Percentiles rank a stretch among this genome's conserved stretches.
These are phyloP conservation scores for Montipora foliosa DNA, from an alignment of 64 coral and sea anemone genomes.

Conservation along the genomic window DNA sequence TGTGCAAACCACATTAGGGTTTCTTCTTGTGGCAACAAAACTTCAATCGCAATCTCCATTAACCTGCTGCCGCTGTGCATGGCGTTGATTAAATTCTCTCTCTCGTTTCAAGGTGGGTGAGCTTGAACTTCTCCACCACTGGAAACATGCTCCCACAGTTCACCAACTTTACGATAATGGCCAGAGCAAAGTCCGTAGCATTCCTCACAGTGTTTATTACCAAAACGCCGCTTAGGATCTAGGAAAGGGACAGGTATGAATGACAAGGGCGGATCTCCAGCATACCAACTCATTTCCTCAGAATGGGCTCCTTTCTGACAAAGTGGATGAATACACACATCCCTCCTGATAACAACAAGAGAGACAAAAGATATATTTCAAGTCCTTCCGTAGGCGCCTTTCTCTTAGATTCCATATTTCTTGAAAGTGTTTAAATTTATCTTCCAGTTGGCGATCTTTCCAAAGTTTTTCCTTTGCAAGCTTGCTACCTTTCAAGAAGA, in stretches of 20 bases:
- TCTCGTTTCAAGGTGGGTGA: no score
- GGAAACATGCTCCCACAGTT: slow-evolving; percentile 18
- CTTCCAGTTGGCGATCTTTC: not conserved
- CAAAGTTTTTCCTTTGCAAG: slow-evolving; percentile 33
- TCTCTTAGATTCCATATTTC: slow-evolving; percentile 42
- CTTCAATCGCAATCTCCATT: no score
- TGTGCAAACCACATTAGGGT: no score
- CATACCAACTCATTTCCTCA: slow-evolving; percentile 36
- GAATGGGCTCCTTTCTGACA: slow-evolving; percentile 33
- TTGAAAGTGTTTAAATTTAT: not conserved
- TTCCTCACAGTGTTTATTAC: slow-evolving; percentile 26
- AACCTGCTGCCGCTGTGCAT: no score
- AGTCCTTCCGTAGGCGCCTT: slow-evolving; percentile 24
- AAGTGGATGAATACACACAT: slow-evolving; percentile 46
- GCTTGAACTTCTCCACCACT: not conserved
- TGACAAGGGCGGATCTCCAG: slow-evolving; percentile 40
- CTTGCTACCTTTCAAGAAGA: slow-evolving; percentile 63
- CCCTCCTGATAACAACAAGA: slow-evolving; percentile 38
- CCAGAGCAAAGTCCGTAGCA: slow-evolving; percentile 35
- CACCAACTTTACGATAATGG: slow-evolving; percentile 58
- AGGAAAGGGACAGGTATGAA: slow-evolving; percentile 36
- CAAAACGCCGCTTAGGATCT: slow-evolving; percentile 52
- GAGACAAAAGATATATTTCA: slow-evolving; percentile 63
- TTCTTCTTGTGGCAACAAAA: no score
- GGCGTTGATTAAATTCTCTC: no score